These are phyloP conservation scores for Drosophila seguyi DNA, from an alignment of 1,140 invertebrate genomes.

Conservation along the genomic window DNA sequence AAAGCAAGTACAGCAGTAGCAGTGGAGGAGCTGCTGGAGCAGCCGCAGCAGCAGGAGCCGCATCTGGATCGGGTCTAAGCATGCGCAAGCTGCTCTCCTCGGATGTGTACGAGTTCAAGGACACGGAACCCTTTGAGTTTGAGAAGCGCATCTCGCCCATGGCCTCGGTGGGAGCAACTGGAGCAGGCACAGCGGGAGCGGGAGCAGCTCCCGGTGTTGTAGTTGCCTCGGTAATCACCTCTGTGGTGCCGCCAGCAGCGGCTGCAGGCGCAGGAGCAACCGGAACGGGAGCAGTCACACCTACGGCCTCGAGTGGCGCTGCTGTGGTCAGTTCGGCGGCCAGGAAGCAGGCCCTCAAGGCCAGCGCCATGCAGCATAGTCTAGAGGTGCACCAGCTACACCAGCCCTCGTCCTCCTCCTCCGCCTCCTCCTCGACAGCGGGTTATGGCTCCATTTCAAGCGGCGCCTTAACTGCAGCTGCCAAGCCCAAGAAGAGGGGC, in stretches of 20 bases:
- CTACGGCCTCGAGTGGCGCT: not conserved
- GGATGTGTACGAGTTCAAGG: conserved; percentile 93
- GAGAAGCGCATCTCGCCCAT: conserved; percentile 87
- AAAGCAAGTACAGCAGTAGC: conserved; percentile 60
- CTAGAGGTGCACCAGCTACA: conserved; percentile 51
- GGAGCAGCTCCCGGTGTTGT: not conserved
- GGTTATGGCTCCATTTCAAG: not conserved
- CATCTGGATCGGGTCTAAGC: conserved; percentile 4
- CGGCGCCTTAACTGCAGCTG: not conserved
- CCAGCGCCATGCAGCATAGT: conserved; percentile 42
- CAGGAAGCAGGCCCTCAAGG: conserved; percentile 58
- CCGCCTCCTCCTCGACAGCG: conserved; percentile 1
- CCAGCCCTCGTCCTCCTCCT: not conserved
- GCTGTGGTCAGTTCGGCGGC: conserved; percentile 24
- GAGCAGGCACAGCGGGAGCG: conserved; percentile 2
- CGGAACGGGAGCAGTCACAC: not conserved
- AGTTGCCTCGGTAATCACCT: conserved; percentile 13
- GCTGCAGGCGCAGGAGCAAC: not conserved
- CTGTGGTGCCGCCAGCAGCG: conserved; percentile 3
- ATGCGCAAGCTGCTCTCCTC: conserved; percentile 65
- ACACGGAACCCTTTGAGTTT: conserved; percentile 94
- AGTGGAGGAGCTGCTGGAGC: conserved; percentile 85
- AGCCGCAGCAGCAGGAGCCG: conserved; percentile 1
- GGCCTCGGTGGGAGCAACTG: conserved; percentile 38
- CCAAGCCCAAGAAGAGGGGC: conserved; percentile 73